A percentile compares a stretch with the other conserved stretches of the same genome.
These are phyloP conservation scores for Motacilla tschutschensis DNA, from an alignment of 2,113 vertebrate genomes.

Conservation along the genomic window DNA sequence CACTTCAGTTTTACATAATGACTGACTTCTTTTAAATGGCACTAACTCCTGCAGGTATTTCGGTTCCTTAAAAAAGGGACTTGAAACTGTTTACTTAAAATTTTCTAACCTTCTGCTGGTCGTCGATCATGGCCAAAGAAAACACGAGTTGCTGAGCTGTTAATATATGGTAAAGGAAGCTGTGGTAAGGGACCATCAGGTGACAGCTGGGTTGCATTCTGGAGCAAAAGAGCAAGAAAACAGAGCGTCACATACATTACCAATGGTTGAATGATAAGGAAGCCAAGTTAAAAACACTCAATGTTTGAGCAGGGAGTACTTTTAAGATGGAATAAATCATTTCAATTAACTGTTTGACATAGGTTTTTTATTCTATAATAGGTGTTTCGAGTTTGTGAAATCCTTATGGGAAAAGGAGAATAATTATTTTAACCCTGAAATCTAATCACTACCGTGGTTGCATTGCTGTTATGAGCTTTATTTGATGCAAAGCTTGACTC, in stretches of 20 bases:
- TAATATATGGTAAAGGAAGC: slow-evolving; percentile 92
- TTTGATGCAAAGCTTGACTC: not conserved
- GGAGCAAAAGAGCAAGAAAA: not conserved
- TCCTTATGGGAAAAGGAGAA: not conserved
- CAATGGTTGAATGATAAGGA: not conserved
- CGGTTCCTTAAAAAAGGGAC: not conserved
- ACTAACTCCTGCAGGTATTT: not conserved
- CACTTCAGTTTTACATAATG: not conserved
- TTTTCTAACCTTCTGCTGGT: slow-evolving; percentile 88
- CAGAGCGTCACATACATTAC: not conserved
- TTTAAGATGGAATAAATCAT: not conserved
- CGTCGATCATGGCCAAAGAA: slow-evolving; percentile 94
- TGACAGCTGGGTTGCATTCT: slow-evolving; percentile 82
- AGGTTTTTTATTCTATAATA: not conserved
- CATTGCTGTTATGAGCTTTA: not conserved
- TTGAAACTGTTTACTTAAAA: not conserved
- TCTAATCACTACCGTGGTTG: not conserved
- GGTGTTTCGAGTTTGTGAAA: not conserved
- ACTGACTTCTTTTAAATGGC: not conserved
- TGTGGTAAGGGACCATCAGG: slow-evolving; percentile 79
- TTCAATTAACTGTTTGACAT: not conserved
- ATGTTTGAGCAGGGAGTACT: not conserved
- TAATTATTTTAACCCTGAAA: not conserved
- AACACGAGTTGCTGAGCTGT: slow-evolving; percentile 87
- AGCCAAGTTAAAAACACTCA: not conserved